phyloP scores from a whole-genome alignment of 2,113 vertebrate genomes.

The Neolamprologus brichardi region DNA sequence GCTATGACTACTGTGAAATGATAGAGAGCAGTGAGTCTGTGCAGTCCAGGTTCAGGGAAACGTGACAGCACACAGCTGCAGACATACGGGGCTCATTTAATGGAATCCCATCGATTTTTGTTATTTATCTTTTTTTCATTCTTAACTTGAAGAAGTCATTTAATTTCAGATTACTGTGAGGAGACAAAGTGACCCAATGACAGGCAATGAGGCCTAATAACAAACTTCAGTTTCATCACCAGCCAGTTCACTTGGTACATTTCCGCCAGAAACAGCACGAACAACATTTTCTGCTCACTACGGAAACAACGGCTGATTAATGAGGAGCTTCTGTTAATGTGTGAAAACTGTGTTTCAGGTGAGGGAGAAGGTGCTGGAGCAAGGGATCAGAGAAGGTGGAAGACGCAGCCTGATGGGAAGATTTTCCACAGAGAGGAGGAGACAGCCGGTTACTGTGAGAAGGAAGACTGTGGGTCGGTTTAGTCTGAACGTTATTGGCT shows the following conservation, averaged over 20 bases:
- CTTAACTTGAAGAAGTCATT: too few species aligned
- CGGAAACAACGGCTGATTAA: too few species aligned
- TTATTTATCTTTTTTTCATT: accelerated
- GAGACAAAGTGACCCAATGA: background rate
- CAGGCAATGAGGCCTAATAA: background rate
- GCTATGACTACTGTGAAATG: too few species aligned
- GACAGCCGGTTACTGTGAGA: background rate
- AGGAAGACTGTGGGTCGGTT: background rate
- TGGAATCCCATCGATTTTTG: too few species aligned
- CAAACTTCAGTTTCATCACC: background rate
- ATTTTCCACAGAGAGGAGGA: background rate
- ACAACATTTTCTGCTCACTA: accelerated
- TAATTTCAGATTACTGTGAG: background rate
- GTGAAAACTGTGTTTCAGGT: background rate
- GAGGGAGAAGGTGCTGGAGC: background rate
- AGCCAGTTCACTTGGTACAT: background rate
- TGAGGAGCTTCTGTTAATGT: background rate
- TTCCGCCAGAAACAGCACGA: accelerated
- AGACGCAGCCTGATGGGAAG: background rate
- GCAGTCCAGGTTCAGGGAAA: too few species aligned
- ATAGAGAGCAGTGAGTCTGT: too few species aligned
- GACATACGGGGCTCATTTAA: background rate
- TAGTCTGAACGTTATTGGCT: background rate
- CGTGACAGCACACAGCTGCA: accelerated
- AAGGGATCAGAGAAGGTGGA: background rate